phyloP scores from a whole-genome alignment of 2,888 invertebrate genomes.

The Candidula unifasciata region DNA sequence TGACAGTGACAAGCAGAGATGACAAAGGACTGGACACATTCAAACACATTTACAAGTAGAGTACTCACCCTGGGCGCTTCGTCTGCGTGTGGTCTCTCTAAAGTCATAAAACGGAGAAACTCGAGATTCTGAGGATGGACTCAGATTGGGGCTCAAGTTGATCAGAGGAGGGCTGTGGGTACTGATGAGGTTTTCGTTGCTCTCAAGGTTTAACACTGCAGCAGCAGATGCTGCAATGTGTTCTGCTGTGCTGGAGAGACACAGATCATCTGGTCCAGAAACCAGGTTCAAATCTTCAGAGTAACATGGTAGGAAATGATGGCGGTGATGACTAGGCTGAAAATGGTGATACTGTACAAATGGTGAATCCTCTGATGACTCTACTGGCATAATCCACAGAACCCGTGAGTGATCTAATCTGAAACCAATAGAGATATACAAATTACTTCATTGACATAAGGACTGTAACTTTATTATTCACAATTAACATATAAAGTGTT shows the following conservation, averaged over 20 bases:
- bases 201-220: slow-evolving; percentile 44
- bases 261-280: slow-evolving; percentile 49
- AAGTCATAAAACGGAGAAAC: slow-evolving; percentile 75
- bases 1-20: too few relatives aligned
- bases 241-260: slow-evolving; percentile 42
- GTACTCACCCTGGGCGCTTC: slow-evolving; percentile 69
- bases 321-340: slow-evolving; percentile 54
- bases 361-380: slow-evolving; percentile 68
- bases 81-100: slow-evolving; percentile 71
- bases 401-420: slow-evolving; percentile 15
- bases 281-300: slow-evolving; percentile 50
- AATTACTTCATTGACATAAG: not conserved
- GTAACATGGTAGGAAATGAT: slow-evolving; percentile 55
- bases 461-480: not conserved
- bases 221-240: slow-evolving; percentile 45
- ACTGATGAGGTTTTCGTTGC: slow-evolving; percentile 67
- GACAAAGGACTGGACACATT: too few relatives aligned
- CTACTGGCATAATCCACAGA: slow-evolving; percentile 68
- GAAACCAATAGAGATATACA: not conserved
- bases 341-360: slow-evolving; percentile 55
- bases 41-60: too few relatives aligned
- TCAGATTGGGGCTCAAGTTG: slow-evolving; percentile 74
- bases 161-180: slow-evolving; percentile 77
- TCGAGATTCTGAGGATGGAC: slow-evolving; percentile 61
- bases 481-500: not conserved